phyloP scores from a whole-genome alignment of 1,140 invertebrate species.

The Ceratina japonica region DNA sequence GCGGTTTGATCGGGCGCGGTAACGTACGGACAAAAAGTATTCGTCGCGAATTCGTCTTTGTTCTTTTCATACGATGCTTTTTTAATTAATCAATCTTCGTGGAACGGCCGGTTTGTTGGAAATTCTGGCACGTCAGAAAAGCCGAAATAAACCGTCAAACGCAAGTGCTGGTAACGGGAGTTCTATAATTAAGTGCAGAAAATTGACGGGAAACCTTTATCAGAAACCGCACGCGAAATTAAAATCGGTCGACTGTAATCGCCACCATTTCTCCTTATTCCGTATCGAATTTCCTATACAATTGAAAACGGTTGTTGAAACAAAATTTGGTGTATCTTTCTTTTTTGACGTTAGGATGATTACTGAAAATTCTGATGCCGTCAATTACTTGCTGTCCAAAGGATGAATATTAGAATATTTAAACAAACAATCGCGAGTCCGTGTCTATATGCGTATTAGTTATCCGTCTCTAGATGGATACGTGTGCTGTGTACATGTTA shows the following conservation, averaged over 20 bases:
- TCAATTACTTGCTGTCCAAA: too few species aligned
- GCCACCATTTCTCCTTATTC: background rate
- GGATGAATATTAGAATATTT: too few species aligned
- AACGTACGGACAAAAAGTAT: too few species aligned
- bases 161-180: background rate
- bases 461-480: background rate
- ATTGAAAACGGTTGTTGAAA: too few species aligned
- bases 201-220: background rate
- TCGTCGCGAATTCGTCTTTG: too few species aligned
- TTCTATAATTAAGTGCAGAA: background rate
- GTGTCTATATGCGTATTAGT: background rate
- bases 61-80: too few species aligned
- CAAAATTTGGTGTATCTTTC: too few species aligned
- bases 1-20: too few species aligned
- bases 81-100: too few species aligned
- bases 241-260: background rate
- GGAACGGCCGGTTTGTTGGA: background rate
- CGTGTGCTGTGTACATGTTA: constrained; percentile 4
- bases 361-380: too few species aligned
- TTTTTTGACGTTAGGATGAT: too few species aligned
- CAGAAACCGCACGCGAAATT: background rate
- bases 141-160: background rate
- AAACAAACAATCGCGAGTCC: background rate
- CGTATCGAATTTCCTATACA: background rate
- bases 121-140: background rate